Percentiles rank a stretch among this genome's conserved stretches.
Evolutionary conservation across 2,797 vertebrate genomes (phyloP).

Genomic region (Sphenopsis melanotis): DNA sequence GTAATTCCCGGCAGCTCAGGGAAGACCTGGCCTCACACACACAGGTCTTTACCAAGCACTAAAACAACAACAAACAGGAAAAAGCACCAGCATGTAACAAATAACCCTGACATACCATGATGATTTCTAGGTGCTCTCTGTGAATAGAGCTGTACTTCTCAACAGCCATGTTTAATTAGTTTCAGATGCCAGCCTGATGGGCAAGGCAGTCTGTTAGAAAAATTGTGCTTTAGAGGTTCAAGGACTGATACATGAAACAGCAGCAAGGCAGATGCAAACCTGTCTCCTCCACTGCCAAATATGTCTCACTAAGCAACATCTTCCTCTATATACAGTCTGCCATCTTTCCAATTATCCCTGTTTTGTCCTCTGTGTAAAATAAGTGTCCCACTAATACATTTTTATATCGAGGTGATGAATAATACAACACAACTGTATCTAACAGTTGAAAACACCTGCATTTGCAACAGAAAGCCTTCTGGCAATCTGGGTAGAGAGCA

Average conservation of each 20-base stretch:
- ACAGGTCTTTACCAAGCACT: not conserved
- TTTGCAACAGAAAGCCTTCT: constrained; percentile 43
- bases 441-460: constrained; percentile 20
- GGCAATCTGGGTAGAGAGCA: not conserved
- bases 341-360: not conserved
- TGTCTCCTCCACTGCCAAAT: not conserved
- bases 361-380: constrained; percentile 16
- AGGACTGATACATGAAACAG: not conserved
- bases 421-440: constrained; percentile 13
- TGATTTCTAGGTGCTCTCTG: not conserved
- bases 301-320: not conserved
- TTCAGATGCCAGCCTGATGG: not conserved
- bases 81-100: not conserved
- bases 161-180: not conserved
- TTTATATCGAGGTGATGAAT: constrained; percentile 23
- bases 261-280: not conserved
- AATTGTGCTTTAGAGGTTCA: not conserved
- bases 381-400: constrained; percentile 8
- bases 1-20: not conserved
- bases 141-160: not conserved
- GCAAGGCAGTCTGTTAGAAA: not conserved
- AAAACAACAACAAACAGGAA: not conserved
- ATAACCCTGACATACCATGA: not conserved
- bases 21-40: not conserved
- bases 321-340: not conserved